phyloP scores from a whole-genome alignment of 1,140 invertebrate genomes.

The Drosophila suzukii region DNA sequence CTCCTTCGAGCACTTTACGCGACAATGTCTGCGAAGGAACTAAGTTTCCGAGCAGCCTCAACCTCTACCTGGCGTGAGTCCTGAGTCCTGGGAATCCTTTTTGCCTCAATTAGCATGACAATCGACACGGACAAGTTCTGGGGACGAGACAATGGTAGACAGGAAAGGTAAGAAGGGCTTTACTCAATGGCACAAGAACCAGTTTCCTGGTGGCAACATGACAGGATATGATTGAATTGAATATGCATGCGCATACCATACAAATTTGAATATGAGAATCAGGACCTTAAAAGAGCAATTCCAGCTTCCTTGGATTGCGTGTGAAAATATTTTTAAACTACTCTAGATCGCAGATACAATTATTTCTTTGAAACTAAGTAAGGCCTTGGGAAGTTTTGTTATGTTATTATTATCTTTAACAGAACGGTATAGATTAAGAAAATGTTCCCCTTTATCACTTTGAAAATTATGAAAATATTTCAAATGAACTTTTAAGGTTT shows the following conservation, averaged over 20 bases:
- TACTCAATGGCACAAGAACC: constrained; percentile 44
- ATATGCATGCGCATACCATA: constrained; percentile 2
- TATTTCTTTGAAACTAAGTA: too few species aligned
- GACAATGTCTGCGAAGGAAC: constrained; percentile 39
- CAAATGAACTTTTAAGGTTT: too few species aligned
- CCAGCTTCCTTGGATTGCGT: constrained; percentile 29
- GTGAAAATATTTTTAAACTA: constrained; percentile 44
- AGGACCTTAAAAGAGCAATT: constrained; percentile 43
- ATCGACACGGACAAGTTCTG: constrained; percentile 54
- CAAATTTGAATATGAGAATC: constrained; percentile 52
- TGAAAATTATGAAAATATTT: too few species aligned
- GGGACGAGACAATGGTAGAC: constrained; percentile 23
- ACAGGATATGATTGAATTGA: constrained; percentile 73
- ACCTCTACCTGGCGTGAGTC: constrained; percentile 11
- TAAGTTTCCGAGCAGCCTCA: constrained; percentile 33
- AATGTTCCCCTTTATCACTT: too few species aligned
- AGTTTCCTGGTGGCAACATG: constrained; percentile 51
- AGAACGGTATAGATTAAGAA: too few species aligned
- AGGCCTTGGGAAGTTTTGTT: too few species aligned
- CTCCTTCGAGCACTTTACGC: constrained; percentile 44
- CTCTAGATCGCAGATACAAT: too few species aligned
- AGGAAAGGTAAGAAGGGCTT: constrained; percentile 29
- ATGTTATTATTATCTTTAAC: too few species aligned
- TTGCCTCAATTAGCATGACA: constrained; percentile 76
- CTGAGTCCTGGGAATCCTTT: constrained; percentile 33